A percentile compares a stretch with the other conserved stretches of the same genome.
Conservation (phyloP, 2,888 invertebrate genomes). For the Spialia ferax region DNA sequence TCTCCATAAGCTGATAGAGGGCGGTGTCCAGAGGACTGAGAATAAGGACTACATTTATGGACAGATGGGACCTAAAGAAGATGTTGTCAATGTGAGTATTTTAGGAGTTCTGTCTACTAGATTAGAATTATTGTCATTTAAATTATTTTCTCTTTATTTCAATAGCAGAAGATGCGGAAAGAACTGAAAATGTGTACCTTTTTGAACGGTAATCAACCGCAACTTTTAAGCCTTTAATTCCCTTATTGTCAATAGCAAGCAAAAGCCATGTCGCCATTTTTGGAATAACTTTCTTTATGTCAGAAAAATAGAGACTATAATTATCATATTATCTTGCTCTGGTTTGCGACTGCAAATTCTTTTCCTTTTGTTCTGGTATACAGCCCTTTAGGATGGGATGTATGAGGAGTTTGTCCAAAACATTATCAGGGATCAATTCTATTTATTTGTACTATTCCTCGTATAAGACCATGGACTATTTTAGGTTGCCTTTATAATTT, state of each 20-base stretch:
- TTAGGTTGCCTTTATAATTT: conserved; percentile 9
- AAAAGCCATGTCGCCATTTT: too few relatives aligned
- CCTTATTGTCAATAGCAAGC: too few relatives aligned
- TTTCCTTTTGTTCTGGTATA: too few relatives aligned
- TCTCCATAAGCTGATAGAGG: conserved; percentile 81
- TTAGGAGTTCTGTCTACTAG: neutral
- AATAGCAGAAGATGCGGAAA: too few relatives aligned
- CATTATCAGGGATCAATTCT: neutral
- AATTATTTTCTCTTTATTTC: neutral
- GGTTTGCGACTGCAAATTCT: too few relatives aligned
- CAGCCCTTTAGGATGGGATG: neutral
- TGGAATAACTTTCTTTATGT: too few relatives aligned
- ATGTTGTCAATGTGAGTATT: conserved; percentile 78
- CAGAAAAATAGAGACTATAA: too few relatives aligned
- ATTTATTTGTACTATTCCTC: neutral
- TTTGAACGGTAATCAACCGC: too few relatives aligned
- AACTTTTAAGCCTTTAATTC: too few relatives aligned
- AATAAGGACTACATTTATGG: conserved; percentile 62
- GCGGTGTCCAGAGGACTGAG: conserved; percentile 64
- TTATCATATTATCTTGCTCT: too few relatives aligned
- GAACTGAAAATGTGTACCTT: too few relatives aligned
- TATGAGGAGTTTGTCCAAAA: neutral
- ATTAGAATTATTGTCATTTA: neutral
- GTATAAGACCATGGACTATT: neutral
- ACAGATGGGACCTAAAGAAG: conserved; percentile 56